Base-by-base conservation (phyloP, 2,888 invertebrate genomes). In the Cephus runcator region DNA sequence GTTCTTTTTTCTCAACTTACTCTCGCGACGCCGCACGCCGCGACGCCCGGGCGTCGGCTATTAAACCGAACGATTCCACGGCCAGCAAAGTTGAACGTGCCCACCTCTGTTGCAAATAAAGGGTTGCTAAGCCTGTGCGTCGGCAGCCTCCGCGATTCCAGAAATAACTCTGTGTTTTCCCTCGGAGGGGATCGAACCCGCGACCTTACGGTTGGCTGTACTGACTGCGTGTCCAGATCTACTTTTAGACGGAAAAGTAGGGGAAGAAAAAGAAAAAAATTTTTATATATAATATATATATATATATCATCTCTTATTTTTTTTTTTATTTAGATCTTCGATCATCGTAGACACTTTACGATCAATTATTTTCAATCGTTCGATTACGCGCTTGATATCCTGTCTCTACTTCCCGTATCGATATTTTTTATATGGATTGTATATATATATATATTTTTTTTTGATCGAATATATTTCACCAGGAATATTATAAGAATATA, bases 141-240 rank as follows among this genome's bases (percentile, higher is more conserved):
- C 78, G 74, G 76, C 78, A 77, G 82, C 79, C 82, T 82, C 79
- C 77, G 81, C 83, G 85, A 88, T 85, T 88, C 88, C 87, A 88
- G 87, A 90, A 90, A 90, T 89, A 89, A 87, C 88, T 77, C 79
- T 82, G 87, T 87, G 86, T 89, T 89, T 89, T 87, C 88, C 87
- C 85, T 82, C 83, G 80, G 88, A 88, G 90, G 90, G 88, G 88
- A 90, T 90, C 89, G 89, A 90, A 90, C 89, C 85, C 87, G 86
- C 86, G 90, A 90, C 90, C 89, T 89, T 87, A 88, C 56, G 9
- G 69, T 69, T 30, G 33, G 77, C 75, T 73, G 40, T n/a, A 31
- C 78, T 40, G 69, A 33, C 77, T 36, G 35, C 36, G 56, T 40
- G 40, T 31, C 73, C 77, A 23, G 35, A 73, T 69, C 35, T 30